Conservation (phyloP, 2,797 vertebrate species). For the Florisuga fusca region DNA sequence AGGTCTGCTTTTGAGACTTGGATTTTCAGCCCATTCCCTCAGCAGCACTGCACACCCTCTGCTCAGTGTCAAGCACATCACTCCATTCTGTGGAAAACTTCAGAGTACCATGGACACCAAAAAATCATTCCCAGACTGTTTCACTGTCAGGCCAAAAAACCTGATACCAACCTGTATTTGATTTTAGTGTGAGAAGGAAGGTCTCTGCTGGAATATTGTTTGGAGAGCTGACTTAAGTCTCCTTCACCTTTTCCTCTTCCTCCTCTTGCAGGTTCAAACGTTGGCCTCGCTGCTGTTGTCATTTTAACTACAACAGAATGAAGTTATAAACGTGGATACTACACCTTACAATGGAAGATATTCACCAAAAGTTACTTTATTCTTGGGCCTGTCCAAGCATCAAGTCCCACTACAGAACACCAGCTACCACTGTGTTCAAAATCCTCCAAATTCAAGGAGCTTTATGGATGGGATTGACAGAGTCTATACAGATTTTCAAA, state of each 20-base stretch:
- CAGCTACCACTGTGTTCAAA: fast-evolving
- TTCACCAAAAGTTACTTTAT: neutral
- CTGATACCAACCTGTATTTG: constrained; percentile 89
- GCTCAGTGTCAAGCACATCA: neutral
- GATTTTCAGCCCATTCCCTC: neutral
- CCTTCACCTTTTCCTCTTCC: constrained; percentile 98
- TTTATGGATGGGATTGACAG: neutral
- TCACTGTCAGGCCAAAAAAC: neutral
- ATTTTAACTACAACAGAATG: constrained; percentile 77
- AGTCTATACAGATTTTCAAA: neutral
- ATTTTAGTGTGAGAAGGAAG: constrained; percentile 97
- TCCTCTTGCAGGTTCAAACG: constrained; percentile 96
- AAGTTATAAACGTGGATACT: neutral
- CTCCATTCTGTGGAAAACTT: neutral
- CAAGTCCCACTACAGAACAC: neutral
- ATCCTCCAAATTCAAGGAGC: neutral
- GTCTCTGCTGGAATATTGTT: constrained; percentile 96
- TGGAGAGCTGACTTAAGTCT: constrained; percentile 95
- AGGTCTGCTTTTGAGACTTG: neutral
- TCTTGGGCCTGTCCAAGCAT: neutral
- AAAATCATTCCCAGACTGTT: neutral
- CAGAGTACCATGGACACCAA: neutral
- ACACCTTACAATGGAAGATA: neutral
- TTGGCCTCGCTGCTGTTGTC: constrained; percentile 97
- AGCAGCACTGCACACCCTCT: neutral